Evolutionary conservation across 2,113 vertebrate genomes (phyloP).

Genomic region (Phaetusa simplex): DNA sequence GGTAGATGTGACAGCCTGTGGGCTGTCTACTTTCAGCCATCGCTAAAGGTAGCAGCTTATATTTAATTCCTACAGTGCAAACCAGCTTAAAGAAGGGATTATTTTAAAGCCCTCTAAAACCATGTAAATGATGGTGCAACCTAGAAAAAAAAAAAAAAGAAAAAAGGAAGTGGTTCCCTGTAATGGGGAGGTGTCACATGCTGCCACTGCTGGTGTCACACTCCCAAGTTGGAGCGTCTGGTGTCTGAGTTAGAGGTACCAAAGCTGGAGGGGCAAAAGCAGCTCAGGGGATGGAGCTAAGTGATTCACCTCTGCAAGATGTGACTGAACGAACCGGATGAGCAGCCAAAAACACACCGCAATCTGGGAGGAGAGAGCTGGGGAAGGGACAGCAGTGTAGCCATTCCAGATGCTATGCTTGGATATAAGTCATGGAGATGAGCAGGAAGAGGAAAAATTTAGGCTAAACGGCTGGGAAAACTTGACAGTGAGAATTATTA

Average conservation of each 20-base stretch:
- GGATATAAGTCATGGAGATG: not conserved
- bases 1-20: not conserved
- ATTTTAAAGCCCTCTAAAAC: conserved; percentile 2
- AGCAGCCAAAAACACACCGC: not conserved
- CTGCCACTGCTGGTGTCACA: not conserved
- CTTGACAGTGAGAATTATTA: not conserved
- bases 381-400: not conserved
- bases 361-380: not conserved
- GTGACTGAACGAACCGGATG: not conserved
- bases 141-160: not conserved
- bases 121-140: not conserved
- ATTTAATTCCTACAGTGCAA: not conserved
- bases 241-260: not conserved
- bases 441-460: not conserved
- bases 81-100: conserved; percentile 27
- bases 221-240: not conserved
- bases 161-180: not conserved
- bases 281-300: not conserved
- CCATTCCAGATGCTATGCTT: not conserved
- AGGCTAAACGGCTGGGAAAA: conserved; percentile 24
- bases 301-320: not conserved
- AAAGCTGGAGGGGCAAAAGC: not conserved
- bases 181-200: not conserved
- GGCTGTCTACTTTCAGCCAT: not conserved
- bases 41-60: not conserved